These are phyloP conservation scores for Eonycteris spelaea DNA, from an alignment of 2,113 vertebrate genomes.

Conservation along the genomic window DNA sequence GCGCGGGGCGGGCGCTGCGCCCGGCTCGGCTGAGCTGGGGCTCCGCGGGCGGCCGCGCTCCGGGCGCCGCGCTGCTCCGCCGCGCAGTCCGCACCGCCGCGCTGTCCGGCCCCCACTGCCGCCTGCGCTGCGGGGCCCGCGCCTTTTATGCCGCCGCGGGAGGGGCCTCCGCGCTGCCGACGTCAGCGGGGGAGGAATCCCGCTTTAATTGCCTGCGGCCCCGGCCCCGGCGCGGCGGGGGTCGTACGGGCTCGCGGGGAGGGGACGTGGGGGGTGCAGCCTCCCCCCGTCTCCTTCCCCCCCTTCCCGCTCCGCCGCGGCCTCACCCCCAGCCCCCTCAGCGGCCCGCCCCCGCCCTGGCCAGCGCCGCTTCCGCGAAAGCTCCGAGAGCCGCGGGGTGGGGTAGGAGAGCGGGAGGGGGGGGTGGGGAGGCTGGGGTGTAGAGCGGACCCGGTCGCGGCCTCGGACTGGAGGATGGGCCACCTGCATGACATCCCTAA, in stretches of 20 bases:
- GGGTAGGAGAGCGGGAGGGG: too few relatives aligned
- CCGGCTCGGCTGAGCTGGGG: background rate
- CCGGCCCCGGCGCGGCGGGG: background rate
- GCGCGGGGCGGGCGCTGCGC: background rate
- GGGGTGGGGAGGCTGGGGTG: background rate
- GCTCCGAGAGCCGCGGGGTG: background rate
- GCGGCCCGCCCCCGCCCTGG: background rate
- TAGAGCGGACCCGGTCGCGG: background rate
- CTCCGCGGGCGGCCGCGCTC: slow-evolving; percentile 55
- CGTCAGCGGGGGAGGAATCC: slow-evolving; percentile 84
- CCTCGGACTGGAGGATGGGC: background rate
- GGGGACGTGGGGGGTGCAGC: background rate
- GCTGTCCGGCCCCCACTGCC: slow-evolving; percentile 74
- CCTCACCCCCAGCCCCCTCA: background rate
- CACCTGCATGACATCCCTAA: background rate
- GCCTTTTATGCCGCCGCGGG: slow-evolving; percentile 80
- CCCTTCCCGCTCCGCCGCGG: background rate
- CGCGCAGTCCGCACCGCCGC: slow-evolving; percentile 34
- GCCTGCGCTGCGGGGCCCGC: slow-evolving; percentile 79
- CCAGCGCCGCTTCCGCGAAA: background rate
- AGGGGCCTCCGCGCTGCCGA: slow-evolving; percentile 73
- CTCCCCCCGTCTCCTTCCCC: background rate
- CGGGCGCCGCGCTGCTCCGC: slow-evolving; percentile 9
- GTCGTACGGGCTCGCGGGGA: background rate
- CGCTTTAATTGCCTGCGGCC: slow-evolving; percentile 76